These are phyloP conservation scores for Cactoblastis cactorum DNA, from an alignment of 2,888 invertebrate genomes.

Conservation along the genomic window DNA sequence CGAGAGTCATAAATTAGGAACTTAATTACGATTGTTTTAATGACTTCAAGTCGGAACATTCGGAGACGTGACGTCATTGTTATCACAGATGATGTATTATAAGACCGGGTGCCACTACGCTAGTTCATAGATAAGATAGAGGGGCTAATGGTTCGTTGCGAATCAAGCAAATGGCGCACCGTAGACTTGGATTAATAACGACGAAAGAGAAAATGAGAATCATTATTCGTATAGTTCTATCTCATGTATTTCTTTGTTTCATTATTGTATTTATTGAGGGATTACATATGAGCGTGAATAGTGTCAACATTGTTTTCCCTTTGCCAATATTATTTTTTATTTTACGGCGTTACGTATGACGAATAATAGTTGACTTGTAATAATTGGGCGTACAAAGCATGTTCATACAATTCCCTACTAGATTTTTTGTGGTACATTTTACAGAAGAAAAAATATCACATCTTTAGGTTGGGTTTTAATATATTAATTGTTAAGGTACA, in stretches of 20 bases:
- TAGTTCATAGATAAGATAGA: slow-evolving; percentile 25
- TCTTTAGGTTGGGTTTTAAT: too few species aligned
- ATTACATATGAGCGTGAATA: not conserved
- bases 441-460: too few species aligned
- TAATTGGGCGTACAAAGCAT: too few species aligned
- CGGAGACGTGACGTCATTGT: slow-evolving; percentile 48
- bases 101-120: slow-evolving; percentile 29
- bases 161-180: slow-evolving; percentile 27
- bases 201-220: slow-evolving; percentile 7
- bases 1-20: slow-evolving; percentile 52
- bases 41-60: slow-evolving; percentile 42
- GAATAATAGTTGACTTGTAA: too few species aligned
- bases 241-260: not conserved
- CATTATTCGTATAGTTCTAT: slow-evolving; percentile 8
- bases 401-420: too few species aligned
- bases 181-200: slow-evolving; percentile 9
- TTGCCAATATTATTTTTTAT: not conserved
- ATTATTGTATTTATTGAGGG: slow-evolving; percentile 1
- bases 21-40: slow-evolving; percentile 64
- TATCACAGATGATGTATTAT: slow-evolving; percentile 49
- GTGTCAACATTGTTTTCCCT: not conserved
- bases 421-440: too few species aligned
- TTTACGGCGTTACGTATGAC: too few species aligned
- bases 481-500: too few species aligned
- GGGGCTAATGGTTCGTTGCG: slow-evolving; percentile 43